A percentile compares a stretch with the other conserved stretches of the same genome.
Evolutionary conservation across 1,140 invertebrate species (phyloP).

Genomic region (Brachionus rubens): DNA sequence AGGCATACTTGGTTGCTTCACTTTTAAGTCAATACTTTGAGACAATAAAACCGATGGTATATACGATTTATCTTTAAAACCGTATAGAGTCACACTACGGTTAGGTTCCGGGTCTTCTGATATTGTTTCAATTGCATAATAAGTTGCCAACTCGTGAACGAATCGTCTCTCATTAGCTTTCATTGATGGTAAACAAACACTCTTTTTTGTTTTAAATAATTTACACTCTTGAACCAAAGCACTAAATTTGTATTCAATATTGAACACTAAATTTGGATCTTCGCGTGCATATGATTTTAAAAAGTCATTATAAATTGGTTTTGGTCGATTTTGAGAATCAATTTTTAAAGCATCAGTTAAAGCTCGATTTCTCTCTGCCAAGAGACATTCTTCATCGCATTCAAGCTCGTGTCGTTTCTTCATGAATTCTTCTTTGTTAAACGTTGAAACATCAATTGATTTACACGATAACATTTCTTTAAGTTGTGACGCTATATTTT

Average conservation of each 20-base stretch:
- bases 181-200: slow-evolving; percentile 85
- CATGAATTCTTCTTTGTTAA: slow-evolving; percentile 24
- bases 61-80: slow-evolving; percentile 17
- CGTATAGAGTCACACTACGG: slow-evolving; percentile 8
- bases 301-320: slow-evolving; percentile 78
- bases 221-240: slow-evolving; percentile 73
- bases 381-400: slow-evolving; percentile 84
- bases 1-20: slow-evolving; percentile 14
- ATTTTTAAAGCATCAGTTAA: slow-evolving; percentile 84
- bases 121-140: slow-evolving; percentile 83
- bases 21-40: slow-evolving; percentile 7
- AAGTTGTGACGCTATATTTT: slow-evolving; percentile 28
- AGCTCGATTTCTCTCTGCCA: slow-evolving; percentile 78
- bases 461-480: slow-evolving; percentile 31
- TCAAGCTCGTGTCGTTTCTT: slow-evolving; percentile 64
- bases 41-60: slow-evolving; percentile 9
- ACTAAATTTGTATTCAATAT: slow-evolving; percentile 77
- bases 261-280: slow-evolving; percentile 68
- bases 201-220: slow-evolving; percentile 51
- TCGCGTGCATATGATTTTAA: slow-evolving; percentile 79
- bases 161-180: slow-evolving; percentile 82
- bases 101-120: slow-evolving; percentile 37
- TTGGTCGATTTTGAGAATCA: slow-evolving; percentile 76
- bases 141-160: slow-evolving; percentile 86
- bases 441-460: slow-evolving; percentile 18